Base-by-base conservation (phyloP, 2,797 vertebrate genomes). In the Argya squamiceps region DNA sequence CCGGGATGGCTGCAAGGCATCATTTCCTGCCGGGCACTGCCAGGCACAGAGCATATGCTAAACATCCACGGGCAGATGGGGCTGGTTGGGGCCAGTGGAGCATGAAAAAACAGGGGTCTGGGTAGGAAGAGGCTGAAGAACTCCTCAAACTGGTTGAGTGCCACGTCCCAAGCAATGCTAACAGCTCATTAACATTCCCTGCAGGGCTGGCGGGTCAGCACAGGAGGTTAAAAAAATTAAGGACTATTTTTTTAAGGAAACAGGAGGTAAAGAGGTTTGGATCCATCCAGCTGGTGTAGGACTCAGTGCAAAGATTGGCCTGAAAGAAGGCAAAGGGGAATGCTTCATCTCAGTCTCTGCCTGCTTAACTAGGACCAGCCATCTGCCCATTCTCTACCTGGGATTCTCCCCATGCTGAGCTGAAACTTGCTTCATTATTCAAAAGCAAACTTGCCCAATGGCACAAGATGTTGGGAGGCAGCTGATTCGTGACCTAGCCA, bases 401-500 rank as follows among this genome's bases (percentile, higher is more conserved):
- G 96, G 95, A 96, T 96, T 98, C 96, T 98, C 93, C 94, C 92
- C 96, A 97, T 97, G 97, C 96, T 97, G 95, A 94, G 95, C 94
- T 96, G 96, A 96, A 98, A 96, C 91, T 96, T 92, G 95, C 95
- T 93, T 92, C 97, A 98, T 97, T 98, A 98, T 97, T 98, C 97
- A 98, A 97, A 93, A 93, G 64, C 93, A 97, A 97, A 97, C 97
- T 96, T 95, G 95, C 92, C 93, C 63, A 74, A 92, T 96, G 96
- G 92, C 64, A 94, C 79, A 94, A 96, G 95, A 96, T 96, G 93
- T 82, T 97, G 96, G 92, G 88, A 97, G 97, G 96, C 39, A 58
- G 97, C 96, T 98, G 97, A 98, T 98, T 98, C 94, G 55, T 98
- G 97, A 98, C 96, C 95, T 91, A 97, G 97, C 96, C 96, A 96